Evolutionary conservation across 2,797 vertebrate species (phyloP).

Genomic region (Mus spretus): DNA sequence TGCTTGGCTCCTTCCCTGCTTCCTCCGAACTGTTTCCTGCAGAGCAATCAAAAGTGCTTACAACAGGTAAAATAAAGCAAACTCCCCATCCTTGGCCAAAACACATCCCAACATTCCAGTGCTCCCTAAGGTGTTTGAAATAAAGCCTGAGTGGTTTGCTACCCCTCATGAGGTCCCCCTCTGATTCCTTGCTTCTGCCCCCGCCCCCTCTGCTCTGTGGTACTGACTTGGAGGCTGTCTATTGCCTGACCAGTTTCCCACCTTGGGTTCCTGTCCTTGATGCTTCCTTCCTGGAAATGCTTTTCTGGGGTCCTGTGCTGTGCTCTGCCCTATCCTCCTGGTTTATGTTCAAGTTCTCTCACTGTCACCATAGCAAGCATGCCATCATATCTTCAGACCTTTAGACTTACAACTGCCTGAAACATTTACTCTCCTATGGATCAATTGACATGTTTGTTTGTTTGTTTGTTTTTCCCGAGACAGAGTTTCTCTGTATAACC

Average conservation of each 20-base stretch:
- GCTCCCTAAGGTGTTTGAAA: not conserved
- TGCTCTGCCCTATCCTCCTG: not conserved
- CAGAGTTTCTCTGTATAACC: too few relatives aligned
- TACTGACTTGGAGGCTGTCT: not conserved
- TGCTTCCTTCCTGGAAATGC: not conserved
- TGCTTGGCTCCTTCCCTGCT: not conserved
- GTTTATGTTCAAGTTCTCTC: not conserved
- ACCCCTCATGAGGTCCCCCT: fast-evolving
- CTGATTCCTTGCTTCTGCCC: too few relatives aligned
- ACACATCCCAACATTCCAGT: not conserved
- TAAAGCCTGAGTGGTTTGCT: not conserved
- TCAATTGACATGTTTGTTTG: not conserved
- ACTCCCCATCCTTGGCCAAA: not conserved
- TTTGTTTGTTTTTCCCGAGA: too few relatives aligned
- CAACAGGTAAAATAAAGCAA: not conserved
- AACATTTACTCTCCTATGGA: not conserved
- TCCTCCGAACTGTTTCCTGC: not conserved
- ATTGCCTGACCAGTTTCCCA: not conserved
- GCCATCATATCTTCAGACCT: too few relatives aligned
- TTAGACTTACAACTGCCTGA: not conserved
- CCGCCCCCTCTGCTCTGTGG: fast-evolving
- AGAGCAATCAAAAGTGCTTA: not conserved
- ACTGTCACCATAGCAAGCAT: fast-evolving
- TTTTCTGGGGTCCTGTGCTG: not conserved
- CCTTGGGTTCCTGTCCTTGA: not conserved